Base-by-base conservation (phyloP, 2,888 invertebrate genomes). In the Apamea epomidion region DNA sequence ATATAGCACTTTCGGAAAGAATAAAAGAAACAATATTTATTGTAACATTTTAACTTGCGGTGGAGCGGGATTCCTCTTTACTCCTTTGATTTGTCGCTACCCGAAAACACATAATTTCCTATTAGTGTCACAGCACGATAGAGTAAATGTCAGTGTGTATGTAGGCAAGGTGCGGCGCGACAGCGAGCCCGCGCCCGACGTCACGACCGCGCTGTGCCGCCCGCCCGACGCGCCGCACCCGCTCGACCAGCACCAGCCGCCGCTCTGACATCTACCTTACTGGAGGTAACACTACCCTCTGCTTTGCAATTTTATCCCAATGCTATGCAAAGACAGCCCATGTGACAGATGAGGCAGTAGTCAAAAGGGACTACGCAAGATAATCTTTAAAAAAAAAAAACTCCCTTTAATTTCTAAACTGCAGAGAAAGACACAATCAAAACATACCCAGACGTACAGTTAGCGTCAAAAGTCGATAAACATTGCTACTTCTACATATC, bases 221-320 rank as follows among this genome's bases (percentile, higher is more conserved):
- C 95, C 85, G 2, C 74, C 54, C 29, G 74, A 60, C 77, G 82
- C 18, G 45, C 74, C 73, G 68, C 72, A 70, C 42, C 69, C 95
- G 83, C 92, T 90, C 92, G 96, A 92, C 93, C 97, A 92, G 67
- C 68, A 95, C 89, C 81, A 91, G 83, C 97, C 97, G 92, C 97
- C 97, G 88, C 97, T 97, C 96, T 98, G 98, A 98, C 98, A 97
- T 94, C 96, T 97, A 94, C 97, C 97, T 89, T 97, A 96, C 91
- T 97, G 97, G 97, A 97, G 97, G 97, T 97, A 92, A 54, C 12
- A 21, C 2, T 0, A 32, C 64, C 3, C 64, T 32, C 32, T 32
- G 32, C 32, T 32, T 32, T 32, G 32, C 32, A 1, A 32, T 32
- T 32, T 32, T 48, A 48, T 48, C 51, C 51, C 18, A 32, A 32